Conservation (phyloP, 2,113 vertebrate species). For the Corythoichthys intestinalis region DNA sequence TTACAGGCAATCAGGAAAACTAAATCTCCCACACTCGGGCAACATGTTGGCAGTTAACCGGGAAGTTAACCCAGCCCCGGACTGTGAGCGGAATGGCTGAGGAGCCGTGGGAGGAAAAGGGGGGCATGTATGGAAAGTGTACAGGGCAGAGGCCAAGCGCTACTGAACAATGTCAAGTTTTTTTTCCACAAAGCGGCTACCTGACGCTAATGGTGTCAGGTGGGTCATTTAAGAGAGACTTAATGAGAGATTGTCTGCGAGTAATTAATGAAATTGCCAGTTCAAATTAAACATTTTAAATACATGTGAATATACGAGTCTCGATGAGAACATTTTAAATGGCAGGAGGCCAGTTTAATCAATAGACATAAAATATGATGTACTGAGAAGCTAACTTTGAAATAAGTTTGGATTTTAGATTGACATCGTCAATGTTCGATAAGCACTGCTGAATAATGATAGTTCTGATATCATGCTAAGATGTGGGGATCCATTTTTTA, state of each 20-base stretch:
- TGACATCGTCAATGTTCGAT: background rate
- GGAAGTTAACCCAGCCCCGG: slow-evolving; percentile 65
- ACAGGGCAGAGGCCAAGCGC: slow-evolving; percentile 25
- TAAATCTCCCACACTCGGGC: slow-evolving; percentile 65
- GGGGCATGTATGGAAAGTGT: slow-evolving; percentile 14
- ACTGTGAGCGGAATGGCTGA: slow-evolving; percentile 54
- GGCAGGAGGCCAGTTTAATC: background rate
- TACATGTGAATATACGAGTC: slow-evolving; percentile 10
- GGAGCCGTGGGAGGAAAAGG: slow-evolving; percentile 13
- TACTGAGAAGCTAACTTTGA: background rate
- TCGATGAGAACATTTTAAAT: background rate
- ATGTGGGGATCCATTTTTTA: no score
- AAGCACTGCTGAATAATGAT: background rate
- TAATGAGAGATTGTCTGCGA: background rate
- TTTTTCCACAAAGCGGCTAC: background rate
- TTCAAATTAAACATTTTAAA: background rate
- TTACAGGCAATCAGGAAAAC: slow-evolving; percentile 96
- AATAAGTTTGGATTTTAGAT: background rate
- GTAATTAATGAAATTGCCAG: background rate
- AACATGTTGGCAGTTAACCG: slow-evolving; percentile 71
- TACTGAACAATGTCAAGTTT: slow-evolving; percentile 9
- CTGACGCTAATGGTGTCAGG: slow-evolving; percentile 6
- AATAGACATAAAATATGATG: background rate
- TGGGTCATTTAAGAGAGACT: slow-evolving; percentile 4
- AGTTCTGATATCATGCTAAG: background rate